Conservation (phyloP, 2,113 vertebrate species). For the Jaculus jaculus region DNA sequence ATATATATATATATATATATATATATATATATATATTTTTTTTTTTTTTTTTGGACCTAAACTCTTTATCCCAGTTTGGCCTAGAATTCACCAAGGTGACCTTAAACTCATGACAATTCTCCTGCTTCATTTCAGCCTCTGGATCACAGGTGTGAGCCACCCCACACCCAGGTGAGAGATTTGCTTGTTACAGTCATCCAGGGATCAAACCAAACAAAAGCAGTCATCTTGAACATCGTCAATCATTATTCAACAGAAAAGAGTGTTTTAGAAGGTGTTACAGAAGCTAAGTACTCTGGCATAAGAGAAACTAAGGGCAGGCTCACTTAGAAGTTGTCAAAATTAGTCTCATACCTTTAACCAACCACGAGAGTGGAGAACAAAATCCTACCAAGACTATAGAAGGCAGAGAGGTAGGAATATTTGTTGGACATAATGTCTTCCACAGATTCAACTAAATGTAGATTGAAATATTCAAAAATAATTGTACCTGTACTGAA, state of each 20-base stretch:
- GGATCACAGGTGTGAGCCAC: not conserved
- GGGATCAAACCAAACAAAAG: not conserved
- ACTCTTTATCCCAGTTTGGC: not conserved
- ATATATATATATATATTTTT: too few species aligned
- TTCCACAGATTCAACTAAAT: not conserved
- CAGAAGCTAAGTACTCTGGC: not conserved
- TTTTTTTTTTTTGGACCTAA: not conserved
- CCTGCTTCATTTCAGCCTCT: not conserved
- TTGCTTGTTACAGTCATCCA: not conserved
- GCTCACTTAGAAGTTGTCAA: not conserved
- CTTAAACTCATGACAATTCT: not conserved
- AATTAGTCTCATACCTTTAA: not conserved
- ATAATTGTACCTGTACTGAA: not conserved
- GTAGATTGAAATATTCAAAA: not conserved
- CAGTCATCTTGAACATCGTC: not conserved
- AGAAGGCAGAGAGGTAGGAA: not conserved
- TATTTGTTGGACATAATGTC: not conserved
- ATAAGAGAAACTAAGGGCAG: not conserved
- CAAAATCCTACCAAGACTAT: not conserved
- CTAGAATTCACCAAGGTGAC: not conserved
- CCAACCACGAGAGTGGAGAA: not conserved
- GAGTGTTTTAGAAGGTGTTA: not conserved
- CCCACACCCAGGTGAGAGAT: not conserved
- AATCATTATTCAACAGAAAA: not conserved
- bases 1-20: too few species aligned